Base-by-base conservation (phyloP, 2,888 invertebrate genomes). In the Hartigia nigra region DNA sequence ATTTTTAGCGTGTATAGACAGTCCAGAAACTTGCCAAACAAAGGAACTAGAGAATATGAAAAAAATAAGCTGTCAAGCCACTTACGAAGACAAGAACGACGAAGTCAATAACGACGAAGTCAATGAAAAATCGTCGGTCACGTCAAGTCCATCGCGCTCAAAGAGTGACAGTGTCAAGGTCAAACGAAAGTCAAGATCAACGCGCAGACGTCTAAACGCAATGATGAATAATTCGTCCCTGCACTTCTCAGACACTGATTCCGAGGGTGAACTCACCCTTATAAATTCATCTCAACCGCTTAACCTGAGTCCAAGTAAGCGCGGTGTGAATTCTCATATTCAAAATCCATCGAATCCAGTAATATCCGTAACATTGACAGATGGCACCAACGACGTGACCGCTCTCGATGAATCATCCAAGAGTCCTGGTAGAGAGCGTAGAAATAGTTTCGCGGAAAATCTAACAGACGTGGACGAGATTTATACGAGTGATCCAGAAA, bases 171-270 rank as follows among this genome's bases (percentile, higher is more conserved):
- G 34, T 4, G 74, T 83, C 5, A 91, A 90, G 76, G 79, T 85
- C 1, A 91, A 90, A 74, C 88, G 90, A 55, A 91, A 91, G 84
- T 81, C 89, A 3, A 84, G 89, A 36, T 90, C 90, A 1, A 87
- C 90, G 0, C 85, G 91, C 5, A 86, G 89, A 37, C 87, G 90
- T 0, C 80, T 91, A 32, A 90, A 91, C 75, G 91, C 91, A 0
- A 86, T 90, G 86, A 89, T 90, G 82, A 91, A 86, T 81, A 91
- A 91, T 74, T 79, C 89, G 1, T 91, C 91, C 12, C 78, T 91
- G 0, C 91, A 91, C 31, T 91, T 91, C 77, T 91, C 91, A 69
- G 91, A 91, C 70, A 91, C 91, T 0, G 91, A 91, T 79, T 91
- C 91, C 9, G 91, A 91, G 80, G 91, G 91, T 23, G 91, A 91